These are phyloP conservation scores for Ancistrus triradiatus DNA, from an alignment of 2,113 vertebrate genomes.

Conservation along the genomic window DNA sequence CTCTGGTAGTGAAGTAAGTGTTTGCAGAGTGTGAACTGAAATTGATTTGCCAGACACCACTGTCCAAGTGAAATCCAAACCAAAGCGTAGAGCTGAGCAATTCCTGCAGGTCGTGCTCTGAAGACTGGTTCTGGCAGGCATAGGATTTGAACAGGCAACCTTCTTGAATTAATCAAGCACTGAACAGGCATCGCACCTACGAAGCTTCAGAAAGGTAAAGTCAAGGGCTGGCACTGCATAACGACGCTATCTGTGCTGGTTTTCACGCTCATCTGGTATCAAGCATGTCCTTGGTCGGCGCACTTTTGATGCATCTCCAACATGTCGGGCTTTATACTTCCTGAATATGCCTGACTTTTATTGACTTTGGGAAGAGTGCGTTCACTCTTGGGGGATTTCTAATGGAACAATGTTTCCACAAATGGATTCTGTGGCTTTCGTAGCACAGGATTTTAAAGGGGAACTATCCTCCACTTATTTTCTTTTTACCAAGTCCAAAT, in stretches of 20 bases:
- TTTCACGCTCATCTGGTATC: slow-evolving; percentile 32
- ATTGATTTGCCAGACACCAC: background rate
- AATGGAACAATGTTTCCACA: slow-evolving; percentile 14
- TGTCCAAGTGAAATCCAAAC: background rate
- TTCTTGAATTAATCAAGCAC: too few relatives aligned
- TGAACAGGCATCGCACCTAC: too few relatives aligned
- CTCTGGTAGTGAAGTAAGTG: background rate
- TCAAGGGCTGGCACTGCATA: too few relatives aligned
- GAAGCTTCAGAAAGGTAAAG: too few relatives aligned
- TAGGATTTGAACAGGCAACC: background rate
- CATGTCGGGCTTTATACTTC: slow-evolving; percentile 31
- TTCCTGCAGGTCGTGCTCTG: too few relatives aligned
- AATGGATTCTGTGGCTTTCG: background rate
- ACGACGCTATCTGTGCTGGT: too few relatives aligned
- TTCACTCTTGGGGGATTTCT: slow-evolving; percentile 25
- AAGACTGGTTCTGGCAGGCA: background rate
- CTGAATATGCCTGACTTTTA: slow-evolving; percentile 30
- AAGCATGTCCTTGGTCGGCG: slow-evolving; percentile 19
- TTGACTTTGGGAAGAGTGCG: slow-evolving; percentile 29
- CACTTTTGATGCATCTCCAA: slow-evolving; percentile 22
- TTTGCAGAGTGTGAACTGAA: background rate
- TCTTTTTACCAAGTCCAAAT: too few relatives aligned
- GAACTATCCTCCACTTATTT: too few relatives aligned
- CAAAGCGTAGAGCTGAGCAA: background rate
- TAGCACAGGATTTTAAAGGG: slow-evolving; percentile 14